phyloP scores from a whole-genome alignment of 1,140 invertebrate genomes.

The Homalodisca vitripennis region DNA sequence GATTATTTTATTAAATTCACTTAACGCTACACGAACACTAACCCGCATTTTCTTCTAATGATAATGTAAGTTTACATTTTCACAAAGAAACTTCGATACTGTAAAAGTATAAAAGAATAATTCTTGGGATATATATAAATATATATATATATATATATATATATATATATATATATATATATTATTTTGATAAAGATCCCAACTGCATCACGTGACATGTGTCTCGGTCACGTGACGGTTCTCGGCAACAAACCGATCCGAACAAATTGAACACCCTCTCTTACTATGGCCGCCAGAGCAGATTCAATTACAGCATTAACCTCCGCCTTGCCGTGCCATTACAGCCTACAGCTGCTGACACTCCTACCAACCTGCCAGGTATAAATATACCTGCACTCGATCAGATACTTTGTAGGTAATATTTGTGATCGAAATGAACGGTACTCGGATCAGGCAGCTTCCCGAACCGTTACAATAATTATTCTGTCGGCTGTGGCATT shows the following conservation, averaged over 20 bases:
- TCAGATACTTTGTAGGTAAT: neutral
- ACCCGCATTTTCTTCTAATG: too few relatives aligned
- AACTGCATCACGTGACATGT: conserved; percentile 14
- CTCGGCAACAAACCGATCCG: conserved; percentile 2
- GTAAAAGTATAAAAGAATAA: too few relatives aligned
- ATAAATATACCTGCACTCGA: conserved; percentile 11
- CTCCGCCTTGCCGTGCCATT: conserved; percentile 5
- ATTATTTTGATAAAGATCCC: too few relatives aligned
- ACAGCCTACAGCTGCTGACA: neutral
- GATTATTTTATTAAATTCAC: too few relatives aligned
- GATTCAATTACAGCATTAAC: conserved; percentile 22
- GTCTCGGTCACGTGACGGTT: neutral
- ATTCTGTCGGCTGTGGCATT: too few relatives aligned
- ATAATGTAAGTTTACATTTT: too few relatives aligned
- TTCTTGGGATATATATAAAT: too few relatives aligned
- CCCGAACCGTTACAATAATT: too few relatives aligned
- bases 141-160: too few relatives aligned
- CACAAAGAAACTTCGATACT: too few relatives aligned
- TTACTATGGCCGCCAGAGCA: conserved; percentile 5
- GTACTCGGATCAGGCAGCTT: neutral
- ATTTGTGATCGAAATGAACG: neutral
- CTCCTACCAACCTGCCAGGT: conserved; percentile 7
- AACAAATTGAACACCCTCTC: conserved; percentile 17
- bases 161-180: too few relatives aligned
- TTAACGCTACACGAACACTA: too few relatives aligned